These are phyloP conservation scores for Platyrinchus mystaceus DNA, from an alignment of 2,797 vertebrate genomes.

Conservation along the genomic window DNA sequence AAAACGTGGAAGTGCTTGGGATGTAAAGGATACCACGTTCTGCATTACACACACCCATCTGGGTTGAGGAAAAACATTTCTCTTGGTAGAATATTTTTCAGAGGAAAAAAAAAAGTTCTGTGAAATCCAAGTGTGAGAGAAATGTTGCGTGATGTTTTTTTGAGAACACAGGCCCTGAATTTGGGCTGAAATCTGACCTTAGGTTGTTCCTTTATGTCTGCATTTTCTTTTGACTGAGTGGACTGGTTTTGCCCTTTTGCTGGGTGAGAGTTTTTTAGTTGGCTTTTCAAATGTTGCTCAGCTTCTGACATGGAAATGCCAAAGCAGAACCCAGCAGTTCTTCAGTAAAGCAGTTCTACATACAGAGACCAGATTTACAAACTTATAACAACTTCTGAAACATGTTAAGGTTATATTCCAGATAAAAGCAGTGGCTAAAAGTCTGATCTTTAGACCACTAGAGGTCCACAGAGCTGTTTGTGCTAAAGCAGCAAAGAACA, in stretches of 20 bases:
- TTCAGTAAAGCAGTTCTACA: background rate
- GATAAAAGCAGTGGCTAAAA: background rate
- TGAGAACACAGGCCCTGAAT: background rate
- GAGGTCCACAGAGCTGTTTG: conserved; percentile 64
- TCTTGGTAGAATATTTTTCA: conserved; percentile 11
- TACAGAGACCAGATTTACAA: background rate
- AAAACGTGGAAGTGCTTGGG: background rate
- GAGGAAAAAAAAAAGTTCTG: background rate
- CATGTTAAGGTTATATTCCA: background rate
- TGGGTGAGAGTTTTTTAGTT: background rate
- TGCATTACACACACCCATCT: background rate
- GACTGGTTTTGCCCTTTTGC: background rate
- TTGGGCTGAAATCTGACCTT: conserved; percentile 14
- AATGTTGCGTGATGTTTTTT: background rate
- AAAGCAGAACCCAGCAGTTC: background rate
- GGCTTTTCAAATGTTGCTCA: background rate
- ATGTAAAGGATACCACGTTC: background rate
- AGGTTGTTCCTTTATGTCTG: background rate
- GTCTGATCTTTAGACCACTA: conserved; percentile 45
- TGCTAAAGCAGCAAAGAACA: background rate
- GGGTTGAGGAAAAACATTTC: background rate
- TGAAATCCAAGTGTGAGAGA: background rate
- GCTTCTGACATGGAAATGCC: background rate
- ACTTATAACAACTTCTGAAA: background rate
- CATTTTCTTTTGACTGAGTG: background rate